Conservation (phyloP, 2,797 vertebrate genomes). For the Liparis tanakae region DNA sequence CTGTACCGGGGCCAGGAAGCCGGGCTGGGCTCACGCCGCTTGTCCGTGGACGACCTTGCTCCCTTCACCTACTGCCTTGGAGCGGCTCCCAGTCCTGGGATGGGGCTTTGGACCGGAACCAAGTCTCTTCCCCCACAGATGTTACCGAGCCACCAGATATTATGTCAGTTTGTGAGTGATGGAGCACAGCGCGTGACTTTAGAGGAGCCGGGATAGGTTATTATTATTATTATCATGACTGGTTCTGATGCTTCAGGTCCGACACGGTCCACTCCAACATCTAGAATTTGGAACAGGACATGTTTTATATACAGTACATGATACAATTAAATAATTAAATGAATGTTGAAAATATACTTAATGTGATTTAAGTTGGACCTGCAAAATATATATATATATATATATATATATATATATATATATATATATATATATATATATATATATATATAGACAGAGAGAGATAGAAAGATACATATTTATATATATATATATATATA, state of each 20-base stretch:
- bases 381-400: too few species aligned
- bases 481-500: too few species aligned
- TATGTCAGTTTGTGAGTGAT: slow-evolving; percentile 84
- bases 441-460: too few species aligned
- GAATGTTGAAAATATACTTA: background rate
- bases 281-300: background rate
- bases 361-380: background rate
- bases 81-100: slow-evolving; percentile 87
- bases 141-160: slow-evolving; percentile 85
- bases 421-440: too few species aligned
- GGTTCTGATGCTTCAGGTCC: slow-evolving; percentile 2
- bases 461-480: too few species aligned
- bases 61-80: slow-evolving; percentile 87
- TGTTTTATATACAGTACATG: background rate
- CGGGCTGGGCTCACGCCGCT: slow-evolving; percentile 76
- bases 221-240: slow-evolving; percentile 3
- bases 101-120: slow-evolving; percentile 86
- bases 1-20: slow-evolving; percentile 76
- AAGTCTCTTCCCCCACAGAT: slow-evolving; percentile 88
- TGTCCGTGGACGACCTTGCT: slow-evolving; percentile 89
- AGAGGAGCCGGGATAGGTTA: slow-evolving; percentile 33
- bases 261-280: background rate
- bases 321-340: background rate
- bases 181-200: slow-evolving; percentile 62
- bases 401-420: too few species aligned